Base-by-base conservation (phyloP, 2,113 vertebrate species). In the Gallinago paraguaiae region DNA sequence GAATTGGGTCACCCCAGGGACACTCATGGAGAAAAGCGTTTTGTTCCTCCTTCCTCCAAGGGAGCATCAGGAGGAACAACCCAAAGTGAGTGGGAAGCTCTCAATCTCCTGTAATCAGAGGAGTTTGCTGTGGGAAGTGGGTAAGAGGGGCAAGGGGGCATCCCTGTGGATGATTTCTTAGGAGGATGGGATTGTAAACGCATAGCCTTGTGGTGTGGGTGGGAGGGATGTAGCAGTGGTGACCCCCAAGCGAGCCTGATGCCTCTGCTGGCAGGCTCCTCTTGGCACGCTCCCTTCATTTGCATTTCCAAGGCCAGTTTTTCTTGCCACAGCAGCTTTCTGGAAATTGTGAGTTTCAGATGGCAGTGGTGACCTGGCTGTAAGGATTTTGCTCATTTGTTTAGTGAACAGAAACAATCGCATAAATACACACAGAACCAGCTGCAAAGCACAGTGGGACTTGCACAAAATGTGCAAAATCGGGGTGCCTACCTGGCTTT, bases 191-290 rank as follows among this genome's bases (percentile, higher is more conserved):
- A 19, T 18, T 70, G 27, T 25, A 57, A 56, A 33, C 1, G 13
- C 46, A 18, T 13, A 45, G 31, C 14, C 54, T 64, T 20, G 37
- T 0, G 0, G 27, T 0, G 0, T 51, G 48, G 6, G 35, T 4
- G 3, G 50, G 53, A 67, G 70, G n/a, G 59, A 3, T 41, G 45
- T 20, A 1, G 0, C 27, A 11, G 3, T 35, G 50, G 24, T 64
- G 63, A 46, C 17, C 14, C 46, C 19, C 46, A 20, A 0, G 1
- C 5, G 9, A 71, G 6, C 37, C 45, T 30, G 13, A 18, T n/a
- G 3, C 4, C 31, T 53, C 31, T 45, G 5, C 76, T 45, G 50
- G 13, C 24, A 48, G 43, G 6, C 31, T 53, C 24, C 24, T 67
- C 33, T 28, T 39, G 4, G 1, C 35, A 24, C 0, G 0, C 9